Percentiles rank a stretch among this genome's conserved stretches.
phyloP scores from a whole-genome alignment of 2,888 invertebrate genomes.

The Idaea aversata region DNA sequence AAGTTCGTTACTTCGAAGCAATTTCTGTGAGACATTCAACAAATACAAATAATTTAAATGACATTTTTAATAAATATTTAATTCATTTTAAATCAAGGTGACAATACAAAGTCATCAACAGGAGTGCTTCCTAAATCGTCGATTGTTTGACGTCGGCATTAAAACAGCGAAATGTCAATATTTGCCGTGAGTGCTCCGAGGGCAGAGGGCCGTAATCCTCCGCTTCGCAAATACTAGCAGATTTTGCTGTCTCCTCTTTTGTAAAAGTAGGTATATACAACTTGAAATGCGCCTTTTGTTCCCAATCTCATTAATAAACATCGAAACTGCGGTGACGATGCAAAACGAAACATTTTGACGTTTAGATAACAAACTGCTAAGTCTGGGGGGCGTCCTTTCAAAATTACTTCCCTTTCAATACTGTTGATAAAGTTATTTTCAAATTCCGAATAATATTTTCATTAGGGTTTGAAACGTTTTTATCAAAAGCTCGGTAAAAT shows the following conservation, averaged over 20 bases:
- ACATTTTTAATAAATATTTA: not conserved
- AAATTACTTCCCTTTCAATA: not conserved
- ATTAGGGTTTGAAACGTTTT: not conserved
- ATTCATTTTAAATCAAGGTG: not conserved
- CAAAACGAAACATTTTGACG: constrained; percentile 23
- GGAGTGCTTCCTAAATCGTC: constrained; percentile 58
- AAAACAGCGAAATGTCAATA: constrained; percentile 79
- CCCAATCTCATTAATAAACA: constrained; percentile 58
- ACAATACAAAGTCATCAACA: constrained; percentile 29
- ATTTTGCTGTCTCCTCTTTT: constrained; percentile 51
- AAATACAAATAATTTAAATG: not conserved
- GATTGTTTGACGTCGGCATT: constrained; percentile 79
- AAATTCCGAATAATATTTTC: not conserved
- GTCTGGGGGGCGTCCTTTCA: not conserved
- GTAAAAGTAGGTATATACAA: constrained; percentile 25
- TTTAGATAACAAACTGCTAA: constrained; percentile 27
- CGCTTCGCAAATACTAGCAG: constrained; percentile 63
- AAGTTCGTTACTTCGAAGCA: not conserved
- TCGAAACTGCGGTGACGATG: constrained; percentile 25
- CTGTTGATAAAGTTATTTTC: not conserved
- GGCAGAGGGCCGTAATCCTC: constrained; percentile 65
- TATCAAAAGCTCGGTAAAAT: not conserved
- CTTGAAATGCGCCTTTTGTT: constrained; percentile 45
- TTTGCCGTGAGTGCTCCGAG: constrained; percentile 54
- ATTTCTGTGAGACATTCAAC: not conserved